Conservation (phyloP, 2,888 invertebrate species). For the Meteorus colon region DNA sequence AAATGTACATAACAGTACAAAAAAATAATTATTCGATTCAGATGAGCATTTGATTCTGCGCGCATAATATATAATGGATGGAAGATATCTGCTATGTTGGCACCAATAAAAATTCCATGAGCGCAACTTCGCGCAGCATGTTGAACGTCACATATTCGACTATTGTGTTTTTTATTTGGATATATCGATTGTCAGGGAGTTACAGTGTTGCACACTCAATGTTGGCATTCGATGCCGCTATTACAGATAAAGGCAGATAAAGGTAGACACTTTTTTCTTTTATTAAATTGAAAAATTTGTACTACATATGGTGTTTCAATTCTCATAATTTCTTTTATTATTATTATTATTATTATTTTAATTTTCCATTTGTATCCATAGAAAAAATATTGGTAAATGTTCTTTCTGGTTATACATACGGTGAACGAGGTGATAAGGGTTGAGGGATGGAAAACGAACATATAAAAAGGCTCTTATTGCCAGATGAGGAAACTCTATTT, state of each 20-base stretch:
- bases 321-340: not conserved
- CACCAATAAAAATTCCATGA: conserved; percentile 10
- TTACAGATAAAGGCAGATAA: conserved; percentile 34
- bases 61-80: not conserved
- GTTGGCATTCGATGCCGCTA: conserved; percentile 34
- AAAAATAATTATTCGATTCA: not conserved
- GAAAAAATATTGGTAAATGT: not conserved
- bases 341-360: not conserved
- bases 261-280: conserved; percentile 8
- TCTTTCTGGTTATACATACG: conserved; percentile 33
- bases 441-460: conserved; percentile 70
- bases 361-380: not conserved
- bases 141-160: conserved; percentile 18
- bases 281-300: not conserved
- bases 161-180: conserved; percentile 43
- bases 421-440: conserved; percentile 28
- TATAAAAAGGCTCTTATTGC: conserved; percentile 67
- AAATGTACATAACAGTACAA: not conserved
- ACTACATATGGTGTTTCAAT: not conserved
- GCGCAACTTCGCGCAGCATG: conserved; percentile 6
- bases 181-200: conserved; percentile 51
- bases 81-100: conserved; percentile 16
- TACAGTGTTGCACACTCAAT: conserved; percentile 25
- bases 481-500: conserved; percentile 68
- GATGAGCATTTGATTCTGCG: not conserved